Evolutionary conservation across 2,113 vertebrate genomes (phyloP), one percentile per base, ranked within the genome.

Genomic region (Crocuta crocuta): DNA sequence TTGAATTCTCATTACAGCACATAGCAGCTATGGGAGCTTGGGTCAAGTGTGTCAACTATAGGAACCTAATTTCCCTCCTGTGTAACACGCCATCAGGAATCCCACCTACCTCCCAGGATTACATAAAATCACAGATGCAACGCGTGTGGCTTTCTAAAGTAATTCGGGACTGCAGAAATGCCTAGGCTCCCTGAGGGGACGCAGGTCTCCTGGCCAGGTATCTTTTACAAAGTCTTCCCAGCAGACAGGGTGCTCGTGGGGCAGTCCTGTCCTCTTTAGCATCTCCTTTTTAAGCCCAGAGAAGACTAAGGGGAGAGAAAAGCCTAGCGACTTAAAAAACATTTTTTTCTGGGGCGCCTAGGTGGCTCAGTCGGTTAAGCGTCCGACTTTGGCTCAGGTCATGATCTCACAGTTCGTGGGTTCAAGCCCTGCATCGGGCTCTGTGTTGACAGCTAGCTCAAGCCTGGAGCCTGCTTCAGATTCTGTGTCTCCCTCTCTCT

Each of bases 171-270:
- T n/a, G 74, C 43, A 78, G 74, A 23, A 13, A 10, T 2, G 13
- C 2, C 31, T 16, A 10, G 21, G 19, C 15, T 17, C 9, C 17
- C 23, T 11, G 31, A 68, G 74, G n/a, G 12, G 65, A 79, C 8
- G n/a, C 9, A 0, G 31, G 6, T 15, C 31, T 31, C 70, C 39
- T 33, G 71, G 78, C 12, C 33, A 24, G 35, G 39, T 39, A 23
- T 15, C 17, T 71, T 78, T 78, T 23, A 8, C 33, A 65, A 81
- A 82, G 48, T 19, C 43, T 88, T 89, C 70, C 31, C 11, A 33
- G 39, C 2, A 24, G 28, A 19, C 28, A 43, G 10, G 5, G 1
- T 5, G 61, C 11, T 66, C n/a, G 1, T 0, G 19, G 45, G 45
- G 31, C 2, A 0, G 26, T 50, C 50, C 15, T 33, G 7, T 28